phyloP scores from a whole-genome alignment of 1,140 invertebrate genomes.

The Drosophila subpulchrella region DNA sequence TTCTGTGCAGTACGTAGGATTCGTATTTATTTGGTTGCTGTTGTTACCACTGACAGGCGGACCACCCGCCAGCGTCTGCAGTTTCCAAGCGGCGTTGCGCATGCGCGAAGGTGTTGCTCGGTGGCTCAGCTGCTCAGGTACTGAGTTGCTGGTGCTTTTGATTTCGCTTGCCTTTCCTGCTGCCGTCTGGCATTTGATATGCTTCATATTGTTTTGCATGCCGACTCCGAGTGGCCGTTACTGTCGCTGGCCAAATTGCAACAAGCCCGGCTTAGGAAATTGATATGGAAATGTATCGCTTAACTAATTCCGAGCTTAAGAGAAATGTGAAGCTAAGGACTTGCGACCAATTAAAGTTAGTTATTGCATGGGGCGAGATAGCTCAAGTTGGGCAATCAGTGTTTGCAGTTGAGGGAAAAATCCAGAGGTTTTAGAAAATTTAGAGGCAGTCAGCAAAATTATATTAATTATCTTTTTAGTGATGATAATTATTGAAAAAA shows the following conservation, averaged over 20 bases:
- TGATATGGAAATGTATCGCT: constrained; percentile 53
- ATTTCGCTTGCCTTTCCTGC: not conserved
- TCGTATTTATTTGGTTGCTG: constrained; percentile 3
- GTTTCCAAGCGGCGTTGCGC: constrained; percentile 43
- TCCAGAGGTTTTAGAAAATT: not conserved
- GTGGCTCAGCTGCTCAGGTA: not conserved
- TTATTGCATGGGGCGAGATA: constrained; percentile 24
- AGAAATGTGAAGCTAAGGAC: constrained; percentile 43
- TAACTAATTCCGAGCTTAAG: constrained; percentile 46
- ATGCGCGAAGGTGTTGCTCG: constrained; percentile 66
- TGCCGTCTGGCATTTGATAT: constrained; percentile 62
- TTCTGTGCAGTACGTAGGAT: constrained; percentile 6
- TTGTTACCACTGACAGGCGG: constrained; percentile 30
- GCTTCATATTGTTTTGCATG: constrained; percentile 59
- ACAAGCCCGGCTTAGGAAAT: constrained; percentile 43
- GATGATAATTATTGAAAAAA: no score
- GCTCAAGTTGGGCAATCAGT: constrained; percentile 19
- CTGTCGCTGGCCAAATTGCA: constrained; percentile 49
- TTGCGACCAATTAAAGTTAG: constrained; percentile 41
- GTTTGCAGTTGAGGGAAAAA: not conserved
- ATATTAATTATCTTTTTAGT: not conserved
- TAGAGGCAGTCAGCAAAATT: not conserved
- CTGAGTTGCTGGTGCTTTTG: constrained; percentile 3
- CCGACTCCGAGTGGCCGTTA: constrained; percentile 44
- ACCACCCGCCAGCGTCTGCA: constrained; percentile 34